A percentile compares a stretch with the other conserved stretches of the same genome.
These are phyloP conservation scores for Podarcis muralis DNA, from an alignment of 2,113 vertebrate species.

Conservation along the genomic window DNA sequence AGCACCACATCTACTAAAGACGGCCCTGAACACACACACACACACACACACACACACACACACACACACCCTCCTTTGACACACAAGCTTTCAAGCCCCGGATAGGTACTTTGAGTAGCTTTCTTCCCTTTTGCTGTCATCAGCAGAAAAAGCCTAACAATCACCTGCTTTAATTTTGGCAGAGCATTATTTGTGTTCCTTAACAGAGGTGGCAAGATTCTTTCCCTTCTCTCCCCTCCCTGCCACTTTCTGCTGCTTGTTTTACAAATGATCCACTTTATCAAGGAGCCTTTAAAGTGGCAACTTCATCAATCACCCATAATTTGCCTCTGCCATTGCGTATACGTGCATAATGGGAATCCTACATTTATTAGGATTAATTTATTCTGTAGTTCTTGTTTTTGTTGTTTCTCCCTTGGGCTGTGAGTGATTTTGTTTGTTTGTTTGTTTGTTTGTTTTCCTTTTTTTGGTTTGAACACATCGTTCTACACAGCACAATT, in stretches of 20 bases:
- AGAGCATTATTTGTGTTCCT: slow-evolving; percentile 41
- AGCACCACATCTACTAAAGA: no score
- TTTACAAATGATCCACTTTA: slow-evolving; percentile 66
- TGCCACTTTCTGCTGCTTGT: slow-evolving; percentile 31
- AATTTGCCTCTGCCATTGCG: slow-evolving; percentile 41
- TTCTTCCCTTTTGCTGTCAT: slow-evolving; percentile 43
- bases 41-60: background rate
- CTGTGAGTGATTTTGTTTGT: slow-evolving; percentile 55
- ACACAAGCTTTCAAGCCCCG: slow-evolving; percentile 4
- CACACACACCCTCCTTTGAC: no score
- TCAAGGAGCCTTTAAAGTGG: slow-evolving; percentile 61
- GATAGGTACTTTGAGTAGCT: background rate
- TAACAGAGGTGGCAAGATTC: slow-evolving; percentile 52
- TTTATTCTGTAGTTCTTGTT: slow-evolving; percentile 56
- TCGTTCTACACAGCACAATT: slow-evolving; percentile 61
- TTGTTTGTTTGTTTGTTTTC: slow-evolving; percentile 1
- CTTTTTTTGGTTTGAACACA: slow-evolving; percentile 12
- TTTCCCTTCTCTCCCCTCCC: background rate
- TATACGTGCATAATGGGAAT: slow-evolving; percentile 54
- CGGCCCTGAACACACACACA: no score
- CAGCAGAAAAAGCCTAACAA: slow-evolving; percentile 45
- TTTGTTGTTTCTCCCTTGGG: slow-evolving; percentile 11
- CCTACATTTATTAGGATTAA: slow-evolving; percentile 64
- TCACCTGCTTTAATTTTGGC: background rate
- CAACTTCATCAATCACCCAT: slow-evolving; percentile 66